Evolutionary conservation across 1,140 invertebrate species (phyloP), one percentile per base, ranked within the genome.

Genomic region (Atta colombica): DNA sequence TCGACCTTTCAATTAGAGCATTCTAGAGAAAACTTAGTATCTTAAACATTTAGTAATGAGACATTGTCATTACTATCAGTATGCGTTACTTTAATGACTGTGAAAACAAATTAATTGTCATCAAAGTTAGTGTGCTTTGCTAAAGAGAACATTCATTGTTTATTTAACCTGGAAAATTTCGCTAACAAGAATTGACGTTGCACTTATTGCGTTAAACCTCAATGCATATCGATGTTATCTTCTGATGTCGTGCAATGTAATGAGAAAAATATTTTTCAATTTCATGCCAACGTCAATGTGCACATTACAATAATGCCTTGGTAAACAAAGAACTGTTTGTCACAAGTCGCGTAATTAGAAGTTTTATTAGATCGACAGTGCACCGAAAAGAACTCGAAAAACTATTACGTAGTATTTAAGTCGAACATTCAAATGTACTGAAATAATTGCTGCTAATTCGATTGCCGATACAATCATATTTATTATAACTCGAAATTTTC

Each of bases 121-220:
- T 77, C 51, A 35, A 74, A 74, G 71, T 25, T 18, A 74, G 3
- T 58, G 7, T 10, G 21, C 14, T 63, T 77, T 81, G 51, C 80
- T 82, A 69, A 0, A 25, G 25, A 35, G 21, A 31, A 45, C 63
- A 87, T 63, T 60, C 51, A 65, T 60, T 77, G 63, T 77, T 89
- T 89, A 45, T 88, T 77, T 77, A 65, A 77, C 35, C 5, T 51
- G n/a, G 25, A 61, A n/a, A 87, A 12, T 35, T 28, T 71, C 5
- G 18, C 61, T 31, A 65, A 77, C 25, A 25, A 65, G 31, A 65
- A 77, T 28, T 12, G 16, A 77, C 60, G 2, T 45, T 10, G 35
- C 35, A n/a, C 8, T 77, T 77, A 63, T 74, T 51, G 0, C 5
- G 12, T 53, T 53, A 1, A 72, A 74, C 28, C 14, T 75, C 12